Percentiles rank a stretch among this genome's conserved stretches.
Evolutionary conservation across 2,113 vertebrate species (phyloP).

Genomic region (Apeltes quadracus): DNA sequence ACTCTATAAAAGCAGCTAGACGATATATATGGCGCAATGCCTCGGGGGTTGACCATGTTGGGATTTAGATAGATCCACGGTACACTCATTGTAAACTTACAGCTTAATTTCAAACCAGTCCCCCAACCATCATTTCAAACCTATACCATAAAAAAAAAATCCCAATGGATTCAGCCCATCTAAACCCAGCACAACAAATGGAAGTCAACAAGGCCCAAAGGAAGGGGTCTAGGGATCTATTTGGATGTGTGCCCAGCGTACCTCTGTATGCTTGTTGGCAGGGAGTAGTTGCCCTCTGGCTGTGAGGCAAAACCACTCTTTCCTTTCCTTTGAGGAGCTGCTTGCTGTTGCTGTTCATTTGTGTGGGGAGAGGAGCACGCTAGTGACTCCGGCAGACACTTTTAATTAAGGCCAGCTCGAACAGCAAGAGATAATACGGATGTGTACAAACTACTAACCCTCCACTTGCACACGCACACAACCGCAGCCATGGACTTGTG

Average conservation of each 20-base stretch:
- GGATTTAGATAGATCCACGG: conserved; percentile 45
- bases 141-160: conserved; percentile 51
- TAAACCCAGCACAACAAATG: conserved; percentile 46
- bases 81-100: conserved; percentile 39
- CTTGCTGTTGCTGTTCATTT: conserved; percentile 64
- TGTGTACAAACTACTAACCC: conserved; percentile 63
- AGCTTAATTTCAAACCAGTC: conserved; percentile 40
- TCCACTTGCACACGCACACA: background rate
- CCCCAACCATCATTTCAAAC: conserved; percentile 42
- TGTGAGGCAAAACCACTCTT: conserved; percentile 53
- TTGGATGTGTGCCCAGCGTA: conserved; percentile 61
- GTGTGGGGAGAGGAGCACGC: conserved; percentile 58
- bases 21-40: conserved; percentile 47
- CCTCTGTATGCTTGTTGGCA: conserved; percentile 66
- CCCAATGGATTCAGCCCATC: conserved; percentile 43
- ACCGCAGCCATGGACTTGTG: conserved; percentile 42
- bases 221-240: conserved; percentile 55
- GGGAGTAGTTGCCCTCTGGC: conserved; percentile 58
- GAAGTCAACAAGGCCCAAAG: conserved; percentile 64
- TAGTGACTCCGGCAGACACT: conserved; percentile 72
- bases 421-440: conserved; percentile 67
- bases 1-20: conserved; percentile 56
- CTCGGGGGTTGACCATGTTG: conserved; percentile 57
- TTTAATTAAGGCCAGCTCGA: conserved; percentile 73
- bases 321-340: conserved; percentile 62